phyloP scores from a whole-genome alignment of 2,797 vertebrate species.

The Alauda arvensis region DNA sequence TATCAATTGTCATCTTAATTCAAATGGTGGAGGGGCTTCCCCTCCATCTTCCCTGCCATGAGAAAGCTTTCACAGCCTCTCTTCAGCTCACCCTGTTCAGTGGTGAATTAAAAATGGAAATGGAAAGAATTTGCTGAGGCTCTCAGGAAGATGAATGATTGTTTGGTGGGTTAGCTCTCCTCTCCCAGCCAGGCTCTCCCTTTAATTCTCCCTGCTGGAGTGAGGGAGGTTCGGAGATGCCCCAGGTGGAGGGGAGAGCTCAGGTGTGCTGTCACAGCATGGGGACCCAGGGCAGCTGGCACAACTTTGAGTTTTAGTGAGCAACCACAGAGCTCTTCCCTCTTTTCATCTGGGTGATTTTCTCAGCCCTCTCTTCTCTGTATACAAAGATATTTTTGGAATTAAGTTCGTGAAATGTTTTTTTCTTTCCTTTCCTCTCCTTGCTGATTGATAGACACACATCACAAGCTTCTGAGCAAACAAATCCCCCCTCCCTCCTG shows the following conservation, averaged over 20 bases:
- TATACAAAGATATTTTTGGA: background rate
- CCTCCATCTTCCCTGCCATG: background rate
- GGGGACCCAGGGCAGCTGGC: background rate
- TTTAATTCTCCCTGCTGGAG: rapidly evolving
- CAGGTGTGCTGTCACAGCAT: background rate
- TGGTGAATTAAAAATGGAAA: conserved; percentile 16
- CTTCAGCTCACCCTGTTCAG: background rate
- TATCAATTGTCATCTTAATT: background rate
- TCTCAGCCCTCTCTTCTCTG: background rate
- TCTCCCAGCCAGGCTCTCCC: background rate
- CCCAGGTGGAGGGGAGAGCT: background rate
- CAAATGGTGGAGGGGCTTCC: background rate
- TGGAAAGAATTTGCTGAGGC: background rate
- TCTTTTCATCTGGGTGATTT: background rate
- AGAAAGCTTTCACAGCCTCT: background rate
- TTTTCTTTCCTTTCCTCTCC: background rate
- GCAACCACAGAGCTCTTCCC: background rate
- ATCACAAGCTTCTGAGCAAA: conserved; percentile 1
- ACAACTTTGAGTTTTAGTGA: background rate
- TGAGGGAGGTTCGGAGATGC: background rate
- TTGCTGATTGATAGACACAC: conserved; percentile 21
- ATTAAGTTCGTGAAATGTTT: background rate
- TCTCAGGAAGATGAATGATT: background rate
- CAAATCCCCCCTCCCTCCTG: background rate
- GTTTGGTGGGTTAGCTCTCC: background rate